These are phyloP conservation scores for Seriola aureovittata DNA, from an alignment of 2,113 vertebrate species.

Conservation along the genomic window DNA sequence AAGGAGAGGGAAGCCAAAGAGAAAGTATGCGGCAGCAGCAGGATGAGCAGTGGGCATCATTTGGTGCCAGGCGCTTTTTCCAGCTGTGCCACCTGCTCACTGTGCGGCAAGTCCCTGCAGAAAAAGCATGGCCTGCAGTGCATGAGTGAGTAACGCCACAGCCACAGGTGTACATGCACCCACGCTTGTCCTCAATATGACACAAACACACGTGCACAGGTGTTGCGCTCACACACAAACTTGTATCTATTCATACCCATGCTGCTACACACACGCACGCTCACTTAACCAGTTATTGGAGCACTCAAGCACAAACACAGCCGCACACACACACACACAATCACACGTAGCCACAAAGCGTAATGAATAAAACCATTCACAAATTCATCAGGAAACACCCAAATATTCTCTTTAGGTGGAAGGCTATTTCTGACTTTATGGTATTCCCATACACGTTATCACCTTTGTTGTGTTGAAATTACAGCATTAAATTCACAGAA, in stretches of 20 bases:
- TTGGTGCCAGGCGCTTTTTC: slow-evolving; percentile 88
- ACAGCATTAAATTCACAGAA: background rate
- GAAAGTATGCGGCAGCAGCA: slow-evolving; percentile 58
- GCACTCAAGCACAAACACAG: slow-evolving; percentile 9
- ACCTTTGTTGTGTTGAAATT: background rate
- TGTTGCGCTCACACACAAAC: slow-evolving; percentile 34
- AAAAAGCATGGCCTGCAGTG: slow-evolving; percentile 91
- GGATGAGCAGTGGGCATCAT: slow-evolving; percentile 81
- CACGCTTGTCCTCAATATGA: slow-evolving; percentile 34
- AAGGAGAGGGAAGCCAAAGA: slow-evolving; percentile 84
- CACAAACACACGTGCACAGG: slow-evolving; percentile 31
- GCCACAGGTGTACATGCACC: slow-evolving; percentile 40
- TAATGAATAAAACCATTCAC: background rate
- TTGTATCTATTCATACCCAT: slow-evolving; percentile 13
- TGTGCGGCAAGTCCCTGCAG: slow-evolving; percentile 90
- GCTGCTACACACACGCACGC: slow-evolving; percentile 37
- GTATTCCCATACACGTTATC: background rate
- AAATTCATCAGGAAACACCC: background rate
- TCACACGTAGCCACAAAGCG: background rate
- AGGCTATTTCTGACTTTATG: slow-evolving; percentile 2
- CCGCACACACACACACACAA: background rate
- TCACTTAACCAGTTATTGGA: slow-evolving; percentile 10
- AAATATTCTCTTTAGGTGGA: background rate
- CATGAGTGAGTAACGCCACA: slow-evolving; percentile 90
- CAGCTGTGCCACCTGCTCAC: slow-evolving; percentile 89